Conservation (phyloP, 2,888 invertebrate genomes). For the Acleris emargana region DNA sequence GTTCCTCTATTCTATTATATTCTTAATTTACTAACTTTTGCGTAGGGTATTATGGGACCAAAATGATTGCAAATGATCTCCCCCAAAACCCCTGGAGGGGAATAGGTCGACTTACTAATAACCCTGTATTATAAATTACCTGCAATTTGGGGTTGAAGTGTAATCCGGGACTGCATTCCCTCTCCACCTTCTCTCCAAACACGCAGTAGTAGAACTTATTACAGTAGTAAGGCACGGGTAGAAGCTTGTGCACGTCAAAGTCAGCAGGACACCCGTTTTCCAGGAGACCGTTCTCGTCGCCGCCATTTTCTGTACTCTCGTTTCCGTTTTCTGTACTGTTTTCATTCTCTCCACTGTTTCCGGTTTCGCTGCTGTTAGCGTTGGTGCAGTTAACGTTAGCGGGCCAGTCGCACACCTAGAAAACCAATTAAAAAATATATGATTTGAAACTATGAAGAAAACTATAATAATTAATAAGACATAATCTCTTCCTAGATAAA, state of each 20-base stretch:
- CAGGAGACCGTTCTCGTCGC: slow-evolving; percentile 30
- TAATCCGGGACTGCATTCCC: slow-evolving; percentile 47
- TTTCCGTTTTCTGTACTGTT: slow-evolving; percentile 22
- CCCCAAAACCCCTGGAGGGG: too few species aligned
- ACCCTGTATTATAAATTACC: too few species aligned
- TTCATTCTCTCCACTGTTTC: slow-evolving; percentile 19
- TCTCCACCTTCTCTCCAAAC: slow-evolving; percentile 48
- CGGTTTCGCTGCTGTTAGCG: slow-evolving; percentile 14
- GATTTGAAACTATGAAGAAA: too few species aligned
- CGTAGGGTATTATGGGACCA: too few species aligned
- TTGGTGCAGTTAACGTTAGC: slow-evolving; percentile 39
- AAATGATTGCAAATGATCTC: too few species aligned
- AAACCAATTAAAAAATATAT: too few species aligned
- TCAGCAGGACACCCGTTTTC: slow-evolving; percentile 56
- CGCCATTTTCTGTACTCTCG: slow-evolving; percentile 21
- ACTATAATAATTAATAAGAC: too few species aligned
- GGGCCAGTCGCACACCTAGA: slow-evolving; percentile 48
- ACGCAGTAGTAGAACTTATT: slow-evolving; percentile 58
- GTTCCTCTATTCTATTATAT: too few species aligned
- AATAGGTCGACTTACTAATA: too few species aligned
- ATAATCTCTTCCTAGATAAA: too few species aligned
- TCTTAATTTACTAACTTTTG: too few species aligned
- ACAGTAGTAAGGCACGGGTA: slow-evolving; percentile 58
- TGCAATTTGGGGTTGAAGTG: slow-evolving; percentile 56
- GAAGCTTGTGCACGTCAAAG: slow-evolving; percentile 45